Percentiles rank a stretch among this genome's conserved stretches.
Evolutionary conservation across 1,140 invertebrate species (phyloP).

Genomic region (Listronotus oregonensis): DNA sequence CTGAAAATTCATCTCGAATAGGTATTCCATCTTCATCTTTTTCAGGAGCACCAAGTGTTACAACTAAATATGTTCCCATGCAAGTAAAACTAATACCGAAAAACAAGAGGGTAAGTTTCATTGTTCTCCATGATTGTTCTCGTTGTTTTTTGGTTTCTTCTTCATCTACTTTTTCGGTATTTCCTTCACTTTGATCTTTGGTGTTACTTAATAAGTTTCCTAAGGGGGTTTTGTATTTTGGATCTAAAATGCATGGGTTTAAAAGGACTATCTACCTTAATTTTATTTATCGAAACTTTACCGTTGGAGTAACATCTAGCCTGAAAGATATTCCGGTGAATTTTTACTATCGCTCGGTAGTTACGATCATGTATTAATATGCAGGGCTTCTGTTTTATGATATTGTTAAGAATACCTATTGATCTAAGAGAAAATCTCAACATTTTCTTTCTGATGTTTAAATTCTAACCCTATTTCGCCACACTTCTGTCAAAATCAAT

Average conservation of each 20-base stretch:
- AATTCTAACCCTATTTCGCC: constrained; percentile 4
- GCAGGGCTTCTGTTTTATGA: constrained; percentile 27
- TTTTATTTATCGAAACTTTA: constrained; percentile 14
- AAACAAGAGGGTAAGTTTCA: constrained; percentile 62
- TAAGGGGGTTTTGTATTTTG: constrained; percentile 40
- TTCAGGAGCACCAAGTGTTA: constrained; percentile 73
- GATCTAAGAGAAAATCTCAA: constrained; percentile 37
- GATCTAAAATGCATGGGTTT: constrained; percentile 17
- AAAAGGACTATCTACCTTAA: not conserved
- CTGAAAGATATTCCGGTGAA: constrained; percentile 18
- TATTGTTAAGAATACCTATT: constrained; percentile 32
- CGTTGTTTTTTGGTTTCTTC: constrained; percentile 58
- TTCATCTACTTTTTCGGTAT: constrained; percentile 46
- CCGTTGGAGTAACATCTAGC: constrained; percentile 32
- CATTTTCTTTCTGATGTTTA: constrained; percentile 27
- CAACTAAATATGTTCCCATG: constrained; percentile 59
- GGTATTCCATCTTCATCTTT: constrained; percentile 74
- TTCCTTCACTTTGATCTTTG: constrained; percentile 41
- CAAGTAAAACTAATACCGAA: constrained; percentile 59
- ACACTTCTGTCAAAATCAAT: constrained; percentile 1
- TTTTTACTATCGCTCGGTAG: constrained; percentile 10
- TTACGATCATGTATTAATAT: constrained; percentile 21
- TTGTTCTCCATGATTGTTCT: constrained; percentile 60
- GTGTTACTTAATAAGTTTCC: constrained; percentile 39
- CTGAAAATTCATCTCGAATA: constrained; percentile 78